A percentile compares a stretch with the other conserved stretches of the same genome.
These are phyloP conservation scores for Passer domesticus DNA, from an alignment of 2,113 vertebrate species.

Conservation along the genomic window DNA sequence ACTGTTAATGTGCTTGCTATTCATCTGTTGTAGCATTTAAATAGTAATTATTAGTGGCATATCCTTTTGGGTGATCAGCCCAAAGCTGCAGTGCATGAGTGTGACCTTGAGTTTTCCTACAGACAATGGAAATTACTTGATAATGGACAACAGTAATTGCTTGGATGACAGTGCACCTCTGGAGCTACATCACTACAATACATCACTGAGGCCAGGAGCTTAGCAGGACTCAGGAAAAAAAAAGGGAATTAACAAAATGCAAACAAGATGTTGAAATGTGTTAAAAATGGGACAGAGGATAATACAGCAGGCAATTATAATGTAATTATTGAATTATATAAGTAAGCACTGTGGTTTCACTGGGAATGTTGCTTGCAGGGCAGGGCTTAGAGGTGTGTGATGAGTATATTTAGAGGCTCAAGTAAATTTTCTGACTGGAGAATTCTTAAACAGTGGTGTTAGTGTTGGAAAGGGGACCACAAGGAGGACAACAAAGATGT, in stretches of 20 bases:
- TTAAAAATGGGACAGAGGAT: constrained; percentile 18
- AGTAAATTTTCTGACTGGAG: background rate
- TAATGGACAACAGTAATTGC: constrained; percentile 44
- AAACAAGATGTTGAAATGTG: constrained; percentile 31
- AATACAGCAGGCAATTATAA: constrained; percentile 35
- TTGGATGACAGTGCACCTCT: constrained; percentile 44
- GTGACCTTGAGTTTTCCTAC: constrained; percentile 40
- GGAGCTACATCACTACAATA: constrained; percentile 13
- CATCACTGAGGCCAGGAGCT: constrained; percentile 18
- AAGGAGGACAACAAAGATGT: background rate
- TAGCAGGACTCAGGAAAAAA: background rate
- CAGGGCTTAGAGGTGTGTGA: background rate
- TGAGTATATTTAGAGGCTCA: background rate
- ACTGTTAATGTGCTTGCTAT: background rate
- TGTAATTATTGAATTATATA: constrained; percentile 48
- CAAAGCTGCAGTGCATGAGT: background rate
- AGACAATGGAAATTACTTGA: constrained; percentile 47
- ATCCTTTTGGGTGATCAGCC: constrained; percentile 41
- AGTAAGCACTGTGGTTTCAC: background rate
- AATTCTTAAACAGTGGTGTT: background rate
- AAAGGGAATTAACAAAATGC: constrained; percentile 2
- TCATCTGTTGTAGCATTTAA: constrained; percentile 12
- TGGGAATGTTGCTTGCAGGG: background rate
- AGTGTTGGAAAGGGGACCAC: background rate
- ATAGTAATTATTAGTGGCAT: constrained; percentile 10